Percentiles rank a stretch among this genome's conserved stretches.
phyloP scores from a whole-genome alignment of 2,888 invertebrate species.

The Prosapia bicincta region DNA sequence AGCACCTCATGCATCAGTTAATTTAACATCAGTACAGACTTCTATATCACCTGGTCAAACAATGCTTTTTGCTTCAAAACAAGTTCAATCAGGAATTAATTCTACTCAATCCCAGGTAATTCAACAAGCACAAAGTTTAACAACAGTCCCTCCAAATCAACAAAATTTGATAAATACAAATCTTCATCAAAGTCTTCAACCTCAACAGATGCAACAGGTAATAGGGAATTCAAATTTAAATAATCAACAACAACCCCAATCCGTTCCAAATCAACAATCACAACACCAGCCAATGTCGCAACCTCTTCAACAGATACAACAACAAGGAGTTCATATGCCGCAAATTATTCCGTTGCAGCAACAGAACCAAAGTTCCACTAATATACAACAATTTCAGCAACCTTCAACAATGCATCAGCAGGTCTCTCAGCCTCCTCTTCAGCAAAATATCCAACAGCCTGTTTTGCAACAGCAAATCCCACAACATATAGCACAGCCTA shows the following conservation, averaged over 20 bases:
- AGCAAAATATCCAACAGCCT: conserved; percentile 36
- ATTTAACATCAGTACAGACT: conserved; percentile 28
- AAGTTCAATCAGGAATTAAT: conserved; percentile 35
- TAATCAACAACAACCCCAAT: conserved; percentile 23
- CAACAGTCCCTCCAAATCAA: conserved; percentile 38
- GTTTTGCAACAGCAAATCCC: conserved; percentile 29
- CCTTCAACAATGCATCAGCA: conserved; percentile 46
- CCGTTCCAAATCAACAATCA: conserved; percentile 34
- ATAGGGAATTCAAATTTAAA: conserved; percentile 35
- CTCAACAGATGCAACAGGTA: conserved; percentile 43
- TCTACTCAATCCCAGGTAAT: conserved; percentile 23
- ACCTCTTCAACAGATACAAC: conserved; percentile 53
- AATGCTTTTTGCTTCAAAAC: conserved; percentile 40
- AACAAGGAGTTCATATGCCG: conserved; percentile 47
- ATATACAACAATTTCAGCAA: conserved; percentile 48
- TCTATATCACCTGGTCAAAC: conserved; percentile 43
- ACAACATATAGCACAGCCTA: conserved; percentile 27
- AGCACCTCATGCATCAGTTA: conserved; percentile 21
- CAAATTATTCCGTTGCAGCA: conserved; percentile 41
- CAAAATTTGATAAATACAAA: conserved; percentile 39
- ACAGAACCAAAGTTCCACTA: conserved; percentile 37
- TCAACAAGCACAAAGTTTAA: conserved; percentile 39
- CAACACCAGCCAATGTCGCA: conserved; percentile 34
- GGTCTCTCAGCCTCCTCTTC: conserved; percentile 33
- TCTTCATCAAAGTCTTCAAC: conserved; percentile 42